phyloP scores from a whole-genome alignment of 2,888 invertebrate species.

The Leptopilina syphax region DNA sequence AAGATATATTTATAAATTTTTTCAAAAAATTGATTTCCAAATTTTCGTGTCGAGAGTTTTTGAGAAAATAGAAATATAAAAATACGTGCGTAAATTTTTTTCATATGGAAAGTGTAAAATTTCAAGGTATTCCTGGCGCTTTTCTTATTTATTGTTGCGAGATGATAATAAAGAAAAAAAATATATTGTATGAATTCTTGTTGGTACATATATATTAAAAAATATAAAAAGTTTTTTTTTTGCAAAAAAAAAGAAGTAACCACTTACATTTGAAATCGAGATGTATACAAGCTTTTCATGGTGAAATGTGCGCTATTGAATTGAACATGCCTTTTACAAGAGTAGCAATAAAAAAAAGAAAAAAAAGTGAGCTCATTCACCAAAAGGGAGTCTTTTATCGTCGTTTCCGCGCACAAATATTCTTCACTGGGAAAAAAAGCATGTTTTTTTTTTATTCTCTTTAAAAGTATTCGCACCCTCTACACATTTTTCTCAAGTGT shows the following conservation, averaged over 20 bases:
- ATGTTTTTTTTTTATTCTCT: not conserved
- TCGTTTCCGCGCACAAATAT: constrained; percentile 6
- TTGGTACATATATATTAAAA: not conserved
- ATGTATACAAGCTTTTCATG: constrained; percentile 10
- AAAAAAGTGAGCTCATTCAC: constrained; percentile 19
- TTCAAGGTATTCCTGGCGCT: no score
- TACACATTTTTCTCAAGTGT: constrained; percentile 3
- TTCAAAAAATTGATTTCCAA: no score
- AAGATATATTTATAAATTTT: no score
- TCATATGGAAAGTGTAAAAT: no score
- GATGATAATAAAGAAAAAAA: no score
- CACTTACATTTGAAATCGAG: constrained; percentile 26
- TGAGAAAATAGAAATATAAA: no score
- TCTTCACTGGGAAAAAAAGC: not conserved
- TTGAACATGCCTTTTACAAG: constrained; percentile 32
- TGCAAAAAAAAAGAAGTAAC: constrained; percentile 5
- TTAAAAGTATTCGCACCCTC: constrained; percentile 27
- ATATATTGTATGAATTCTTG: not conserved
- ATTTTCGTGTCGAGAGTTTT: no score
- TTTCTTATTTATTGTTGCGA: no score
- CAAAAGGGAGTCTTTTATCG: constrained; percentile 7
- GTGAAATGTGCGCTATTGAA: constrained; percentile 26
- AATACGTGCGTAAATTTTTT: no score
- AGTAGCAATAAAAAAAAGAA: constrained; percentile 15
- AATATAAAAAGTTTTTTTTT: not conserved